Evolutionary conservation across 2,797 vertebrate species (phyloP), one percentile per base, ranked within the genome.

Genomic region (Acridotheres tristis): DNA sequence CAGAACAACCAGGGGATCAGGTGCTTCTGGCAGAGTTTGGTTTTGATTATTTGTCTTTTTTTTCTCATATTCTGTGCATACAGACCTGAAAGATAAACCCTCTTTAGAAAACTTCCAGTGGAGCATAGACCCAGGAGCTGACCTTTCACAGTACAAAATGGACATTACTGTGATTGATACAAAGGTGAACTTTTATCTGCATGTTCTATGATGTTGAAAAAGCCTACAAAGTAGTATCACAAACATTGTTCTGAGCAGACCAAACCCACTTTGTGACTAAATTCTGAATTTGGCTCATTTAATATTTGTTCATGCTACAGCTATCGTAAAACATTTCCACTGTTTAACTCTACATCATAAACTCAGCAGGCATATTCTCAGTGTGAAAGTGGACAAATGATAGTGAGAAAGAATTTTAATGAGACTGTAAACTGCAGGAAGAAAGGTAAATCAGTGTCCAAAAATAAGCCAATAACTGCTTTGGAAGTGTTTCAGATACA

Each of bases 81-180:
- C 90, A 91, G 90, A 96, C 66, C 27, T 69, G 77, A 93, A 97
- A 98, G 98, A 97, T 73, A 91, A 95, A 63, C 30, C 86, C 47
- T 68, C 96, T 45, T 95, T 97, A 94, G 98, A 97, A 98, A 98
- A 98, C 72, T 96, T 98, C n/a, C 98, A 97, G 74, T 99, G 99
- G 99, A 99, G 98, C 97, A 40, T 99, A 61, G 99, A 99, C 96
- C 99, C 99, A 7, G 99, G 97, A 42, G 98, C 98, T 74, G 97
- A 98, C 55, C 96, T 99, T 94, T 98, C 99, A 54, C 98, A 98
- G 68, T 99, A 98, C 76, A 97, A 98, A 88, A 98, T 98, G 67
- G 98, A 98, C 40, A 47, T 97, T 76, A 98, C 97, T 76, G 77
- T 98, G 82, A 96, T 97, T 95, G 97, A 98, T 76, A 94, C 96